Evolutionary conservation across 1,140 invertebrate genomes (phyloP).

Genomic region (Cyclina sinensis): DNA sequence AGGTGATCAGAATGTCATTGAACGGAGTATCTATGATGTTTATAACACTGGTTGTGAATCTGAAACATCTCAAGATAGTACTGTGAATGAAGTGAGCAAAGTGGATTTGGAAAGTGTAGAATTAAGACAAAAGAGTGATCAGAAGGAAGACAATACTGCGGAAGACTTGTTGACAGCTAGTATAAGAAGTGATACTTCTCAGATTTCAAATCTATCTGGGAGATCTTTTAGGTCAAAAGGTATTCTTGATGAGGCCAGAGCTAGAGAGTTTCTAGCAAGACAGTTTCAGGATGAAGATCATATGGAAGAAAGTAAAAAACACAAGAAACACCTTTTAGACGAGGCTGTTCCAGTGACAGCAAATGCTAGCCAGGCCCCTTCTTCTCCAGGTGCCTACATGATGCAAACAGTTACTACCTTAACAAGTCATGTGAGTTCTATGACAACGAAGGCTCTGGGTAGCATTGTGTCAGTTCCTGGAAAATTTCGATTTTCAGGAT

Average conservation of each 20-base stretch:
- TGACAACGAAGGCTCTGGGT: constrained; percentile 78
- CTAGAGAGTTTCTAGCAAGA: constrained; percentile 80
- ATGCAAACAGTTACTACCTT: constrained; percentile 70
- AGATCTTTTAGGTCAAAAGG: constrained; percentile 63
- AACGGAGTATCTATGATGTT: constrained; percentile 18
- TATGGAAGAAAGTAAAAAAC: background rate
- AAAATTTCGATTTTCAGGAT: constrained; percentile 31
- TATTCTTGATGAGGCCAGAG: constrained; percentile 80
- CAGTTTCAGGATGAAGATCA: constrained; percentile 80
- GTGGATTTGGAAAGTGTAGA: background rate
- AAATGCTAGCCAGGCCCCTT: constrained; percentile 86
- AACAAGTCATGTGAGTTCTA: constrained; percentile 73
- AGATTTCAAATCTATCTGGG: constrained; percentile 7
- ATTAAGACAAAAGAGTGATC: constrained; percentile 5
- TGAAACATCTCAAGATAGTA: background rate
- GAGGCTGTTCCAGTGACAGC: background rate
- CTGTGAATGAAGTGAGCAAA: background rate
- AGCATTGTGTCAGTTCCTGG: constrained; percentile 69
- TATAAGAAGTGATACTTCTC: constrained; percentile 49
- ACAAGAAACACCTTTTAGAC: background rate
- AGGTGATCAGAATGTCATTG: no score
- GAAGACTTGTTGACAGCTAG: constrained; percentile 57
- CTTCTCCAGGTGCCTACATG: constrained; percentile 57
- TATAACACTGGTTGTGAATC: background rate
- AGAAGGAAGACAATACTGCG: background rate